A percentile compares a stretch with the other conserved stretches of the same genome.
Conservation (phyloP, 2,888 invertebrate species). For the Caenorhabditis sp. region DNA sequence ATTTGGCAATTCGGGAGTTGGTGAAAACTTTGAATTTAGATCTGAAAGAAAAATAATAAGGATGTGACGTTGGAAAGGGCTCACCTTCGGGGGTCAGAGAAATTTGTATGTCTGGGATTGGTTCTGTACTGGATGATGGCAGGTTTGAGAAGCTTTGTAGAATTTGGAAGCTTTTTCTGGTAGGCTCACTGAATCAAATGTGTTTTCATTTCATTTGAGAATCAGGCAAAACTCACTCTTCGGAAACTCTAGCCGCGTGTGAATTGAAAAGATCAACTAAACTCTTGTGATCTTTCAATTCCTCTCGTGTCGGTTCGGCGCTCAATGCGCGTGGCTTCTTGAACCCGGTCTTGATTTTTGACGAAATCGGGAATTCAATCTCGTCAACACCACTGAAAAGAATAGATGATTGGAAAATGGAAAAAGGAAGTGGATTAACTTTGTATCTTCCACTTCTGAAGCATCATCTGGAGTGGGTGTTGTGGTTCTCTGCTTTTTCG, state of each 20-base stretch:
- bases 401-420: neutral
- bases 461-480: constrained; percentile 48
- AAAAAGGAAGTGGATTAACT: constrained; percentile 3
- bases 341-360: constrained; percentile 56
- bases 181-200: constrained; percentile 17
- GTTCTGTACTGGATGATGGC: neutral
- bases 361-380: constrained; percentile 72
- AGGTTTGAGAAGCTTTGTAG: constrained; percentile 32
- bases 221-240: constrained; percentile 1
- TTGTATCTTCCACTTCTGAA: constrained; percentile 46
- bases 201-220: neutral
- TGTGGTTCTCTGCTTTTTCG: constrained; percentile 52
- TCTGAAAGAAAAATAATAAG: neutral
- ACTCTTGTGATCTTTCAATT: constrained; percentile 61
- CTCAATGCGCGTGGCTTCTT: constrained; percentile 59
- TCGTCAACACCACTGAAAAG: constrained; percentile 61
- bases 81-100: constrained; percentile 23
- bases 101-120: constrained; percentile 16
- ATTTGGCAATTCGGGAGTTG: constrained; percentile 18
- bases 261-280: constrained; percentile 61
- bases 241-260: constrained; percentile 29
- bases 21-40: constrained; percentile 5
- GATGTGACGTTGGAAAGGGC: too few species aligned
- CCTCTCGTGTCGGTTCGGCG: constrained; percentile 62
- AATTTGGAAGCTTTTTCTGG: constrained; percentile 48